A percentile compares a stretch with the other conserved stretches of the same genome.
Conservation (phyloP, 2,888 invertebrate species). For the Agrotis clavis region DNA sequence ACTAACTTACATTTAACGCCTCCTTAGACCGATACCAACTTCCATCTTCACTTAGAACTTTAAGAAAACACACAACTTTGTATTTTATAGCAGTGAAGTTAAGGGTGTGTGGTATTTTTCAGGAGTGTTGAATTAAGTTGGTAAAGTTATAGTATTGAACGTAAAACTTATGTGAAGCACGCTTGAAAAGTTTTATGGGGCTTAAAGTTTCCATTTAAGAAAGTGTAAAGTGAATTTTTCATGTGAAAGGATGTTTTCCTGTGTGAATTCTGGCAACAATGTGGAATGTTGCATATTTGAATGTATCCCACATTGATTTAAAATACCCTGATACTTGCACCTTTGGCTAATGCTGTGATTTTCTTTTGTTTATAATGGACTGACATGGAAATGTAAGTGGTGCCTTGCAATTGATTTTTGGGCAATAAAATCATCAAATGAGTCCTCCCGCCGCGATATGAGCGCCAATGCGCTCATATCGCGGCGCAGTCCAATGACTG, state of each 20-base stretch:
- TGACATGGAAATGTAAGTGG: no score
- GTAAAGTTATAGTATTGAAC: conserved; percentile 81
- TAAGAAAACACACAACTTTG: background rate
- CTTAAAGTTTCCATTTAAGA: conserved; percentile 87
- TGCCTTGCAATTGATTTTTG: no score
- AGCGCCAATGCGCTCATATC: no score
- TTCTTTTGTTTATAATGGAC: no score
- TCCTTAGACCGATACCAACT: conserved; percentile 70
- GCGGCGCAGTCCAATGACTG: no score
- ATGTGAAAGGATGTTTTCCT: conserved; percentile 75
- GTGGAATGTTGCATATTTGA: conserved; percentile 2
- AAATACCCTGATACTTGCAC: background rate
- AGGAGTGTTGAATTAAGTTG: conserved; percentile 12
- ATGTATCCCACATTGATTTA: background rate
- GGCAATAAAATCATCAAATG: no score
- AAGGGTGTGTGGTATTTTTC: conserved; percentile 2
- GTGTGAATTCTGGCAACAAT: conserved; percentile 33
- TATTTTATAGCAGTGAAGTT: background rate
- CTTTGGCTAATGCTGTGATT: no score
- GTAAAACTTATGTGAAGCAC: conserved; percentile 89
- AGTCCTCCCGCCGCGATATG: no score
- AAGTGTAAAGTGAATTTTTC: conserved; percentile 84
- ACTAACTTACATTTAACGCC: conserved; percentile 83
- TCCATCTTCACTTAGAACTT: conserved; percentile 67
- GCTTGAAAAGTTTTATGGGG: conserved; percentile 88